A percentile compares a stretch with the other conserved stretches of the same genome.
phyloP scores from a whole-genome alignment of 1,140 invertebrate species.

The Zaprionus vittiger region DNA sequence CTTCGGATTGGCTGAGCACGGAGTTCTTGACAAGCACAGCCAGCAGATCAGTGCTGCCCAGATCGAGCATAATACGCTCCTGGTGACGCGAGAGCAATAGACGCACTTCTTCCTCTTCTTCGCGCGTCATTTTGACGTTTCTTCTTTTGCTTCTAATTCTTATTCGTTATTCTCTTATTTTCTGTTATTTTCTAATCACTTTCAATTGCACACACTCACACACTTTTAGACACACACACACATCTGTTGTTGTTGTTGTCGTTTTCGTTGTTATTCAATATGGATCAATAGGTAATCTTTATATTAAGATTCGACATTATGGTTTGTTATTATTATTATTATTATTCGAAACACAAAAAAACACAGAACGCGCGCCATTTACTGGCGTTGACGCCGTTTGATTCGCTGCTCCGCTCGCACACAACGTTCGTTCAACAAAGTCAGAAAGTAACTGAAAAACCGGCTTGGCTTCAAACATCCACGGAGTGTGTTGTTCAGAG shows the following conservation, averaged over 20 bases:
- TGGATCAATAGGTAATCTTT: constrained; percentile 29
- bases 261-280: constrained; percentile 23
- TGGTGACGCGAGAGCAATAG: constrained; percentile 77
- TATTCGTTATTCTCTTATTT: constrained; percentile 33
- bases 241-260: constrained; percentile 20
- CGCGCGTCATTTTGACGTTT: constrained; percentile 72
- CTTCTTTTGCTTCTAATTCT: constrained; percentile 39
- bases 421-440: constrained; percentile 45
- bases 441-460: constrained; percentile 50
- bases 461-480: constrained; percentile 47
- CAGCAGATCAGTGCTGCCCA: constrained; percentile 76
- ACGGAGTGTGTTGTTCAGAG: constrained; percentile 43
- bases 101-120: constrained; percentile 84
- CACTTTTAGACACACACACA: constrained; percentile 22
- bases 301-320: constrained; percentile 25
- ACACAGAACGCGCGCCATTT: constrained; percentile 67
- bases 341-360: constrained; percentile 42
- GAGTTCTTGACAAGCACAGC: constrained; percentile 82
- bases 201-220: constrained; percentile 28
- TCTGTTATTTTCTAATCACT: constrained; percentile 47
- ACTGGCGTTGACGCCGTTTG: constrained; percentile 36
- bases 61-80: constrained; percentile 80
- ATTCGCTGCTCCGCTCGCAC: constrained; percentile 29
- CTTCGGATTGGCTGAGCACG: constrained; percentile 76
- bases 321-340: constrained; percentile 24